A percentile compares a stretch with the other conserved stretches of the same genome.
Conservation (phyloP, 2,797 vertebrate genomes). For the Gouania willdenowi region DNA sequence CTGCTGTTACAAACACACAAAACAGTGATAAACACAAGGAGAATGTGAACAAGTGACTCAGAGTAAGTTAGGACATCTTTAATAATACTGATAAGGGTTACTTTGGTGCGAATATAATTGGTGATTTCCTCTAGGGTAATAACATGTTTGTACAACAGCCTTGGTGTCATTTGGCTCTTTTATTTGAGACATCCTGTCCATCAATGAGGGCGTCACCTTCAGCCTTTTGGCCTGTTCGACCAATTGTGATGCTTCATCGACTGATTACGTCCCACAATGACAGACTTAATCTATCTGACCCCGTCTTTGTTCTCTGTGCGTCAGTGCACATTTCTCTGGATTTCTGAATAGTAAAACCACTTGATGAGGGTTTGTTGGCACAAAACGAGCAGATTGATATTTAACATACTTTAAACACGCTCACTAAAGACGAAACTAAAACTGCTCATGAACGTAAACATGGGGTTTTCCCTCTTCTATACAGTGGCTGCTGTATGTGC, state of each 20-base stretch:
- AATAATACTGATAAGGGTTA: too few relatives aligned
- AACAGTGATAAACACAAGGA: too few relatives aligned
- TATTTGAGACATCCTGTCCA: constrained; percentile 12
- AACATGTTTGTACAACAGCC: neutral
- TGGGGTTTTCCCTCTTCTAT: too few relatives aligned
- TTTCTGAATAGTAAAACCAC: neutral
- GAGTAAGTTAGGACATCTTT: too few relatives aligned
- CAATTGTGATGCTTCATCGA: neutral
- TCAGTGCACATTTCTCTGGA: neutral
- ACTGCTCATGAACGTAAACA: too few relatives aligned
- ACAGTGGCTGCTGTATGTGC: constrained; percentile 6
- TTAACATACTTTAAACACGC: neutral
- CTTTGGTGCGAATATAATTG: neutral
- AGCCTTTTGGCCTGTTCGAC: neutral
- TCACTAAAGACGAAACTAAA: constrained; percentile 1
- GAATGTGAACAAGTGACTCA: too few relatives aligned
- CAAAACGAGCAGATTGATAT: neutral
- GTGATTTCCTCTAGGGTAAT: constrained; percentile 3
- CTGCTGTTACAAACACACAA: too few relatives aligned
- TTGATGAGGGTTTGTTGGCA: constrained; percentile 17
- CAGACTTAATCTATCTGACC: neutral
- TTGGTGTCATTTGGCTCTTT: constrained; percentile 1
- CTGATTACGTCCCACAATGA: neutral
- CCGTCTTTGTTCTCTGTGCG: neutral
- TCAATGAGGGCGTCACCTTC: neutral